phyloP scores from a whole-genome alignment of 1,140 invertebrate species.

The Holcopasites calliopsidis region DNA sequence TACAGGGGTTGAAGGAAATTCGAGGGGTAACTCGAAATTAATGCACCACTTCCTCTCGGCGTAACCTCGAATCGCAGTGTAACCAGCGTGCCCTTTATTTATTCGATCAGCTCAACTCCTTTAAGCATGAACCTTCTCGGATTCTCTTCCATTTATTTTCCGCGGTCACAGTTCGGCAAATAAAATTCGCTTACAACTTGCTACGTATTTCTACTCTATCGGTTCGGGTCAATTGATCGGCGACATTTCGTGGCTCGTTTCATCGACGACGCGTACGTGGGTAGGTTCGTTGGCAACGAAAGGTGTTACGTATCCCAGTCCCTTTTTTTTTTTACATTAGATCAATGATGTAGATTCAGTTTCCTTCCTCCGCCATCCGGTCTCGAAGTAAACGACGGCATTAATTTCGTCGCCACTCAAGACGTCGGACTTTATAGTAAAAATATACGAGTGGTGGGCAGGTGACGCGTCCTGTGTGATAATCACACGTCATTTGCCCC shows the following conservation, averaged over 20 bases:
- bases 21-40: constrained; percentile 76
- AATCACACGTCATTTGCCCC: constrained; percentile 32
- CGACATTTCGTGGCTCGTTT: not conserved
- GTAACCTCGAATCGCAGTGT: constrained; percentile 59
- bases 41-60: constrained; percentile 75
- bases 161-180: not conserved
- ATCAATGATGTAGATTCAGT: constrained; percentile 15
- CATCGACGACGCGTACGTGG: not conserved
- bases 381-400: constrained; percentile 9
- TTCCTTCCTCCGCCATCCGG: not conserved
- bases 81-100: constrained; percentile 38
- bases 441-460: constrained; percentile 63
- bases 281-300: constrained; percentile 27
- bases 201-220: too few relatives aligned
- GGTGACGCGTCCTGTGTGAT: constrained; percentile 57
- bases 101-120: constrained; percentile 1
- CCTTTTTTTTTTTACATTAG: constrained; percentile 42
- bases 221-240: constrained; percentile 17
- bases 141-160: not conserved
- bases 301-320: constrained; percentile 61
- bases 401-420: not conserved
- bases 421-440: constrained; percentile 52
- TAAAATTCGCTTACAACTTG: too few relatives aligned
- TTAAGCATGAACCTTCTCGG: not conserved
- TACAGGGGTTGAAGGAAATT: constrained; percentile 71